Evolutionary conservation across 1,140 invertebrate genomes (phyloP), one percentile per base, ranked within the genome.

Genomic region (Magallana angulata): DNA sequence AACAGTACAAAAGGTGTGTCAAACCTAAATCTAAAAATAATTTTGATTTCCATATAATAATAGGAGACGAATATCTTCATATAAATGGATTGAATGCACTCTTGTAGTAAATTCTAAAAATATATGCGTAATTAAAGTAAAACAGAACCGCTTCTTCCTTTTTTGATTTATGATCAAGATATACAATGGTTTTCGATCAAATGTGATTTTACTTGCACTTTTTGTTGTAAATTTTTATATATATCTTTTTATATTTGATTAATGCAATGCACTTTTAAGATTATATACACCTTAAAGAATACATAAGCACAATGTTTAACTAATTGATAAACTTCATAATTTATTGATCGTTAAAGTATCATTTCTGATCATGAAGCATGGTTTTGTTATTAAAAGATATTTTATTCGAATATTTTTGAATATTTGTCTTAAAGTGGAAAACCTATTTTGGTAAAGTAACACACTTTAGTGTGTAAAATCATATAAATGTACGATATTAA

Each of bases 81-180:
- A 4, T 8, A 76, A 24, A 76, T 48, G 36, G 60, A 12, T 9
- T 36, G 68, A 14, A 76, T 76, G 14, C 36, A 1, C 24, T 30
- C 5, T 76, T 76, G 24, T 48, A 48, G 36, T 48, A 48, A 48
- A 48, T 48, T 48, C 68, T 76, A 76, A 76, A 76, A 76, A 76
- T 76, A 30, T 76, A 76, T 76, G 30, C 68, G 68, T 76, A 30
- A 76, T 76, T 76, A 76, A 71, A 76, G 9, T 30, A 8, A 76
- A 30, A 76, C 9, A 30, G 68, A 24, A 30, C 11, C 36, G 36
- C 36, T 5, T 48, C 36, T 9, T 9, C 8, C 12, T 0, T 36
- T 30, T 76, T 1, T 76, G 68, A 76, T 11, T 30, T 12, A 76
- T 76, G 12, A 30, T 12, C 68, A n/a, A 62, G 60, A 11, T 30